Evolutionary conservation across 2,888 invertebrate genomes (phyloP).

Genomic region (Lamellibrachia columna): DNA sequence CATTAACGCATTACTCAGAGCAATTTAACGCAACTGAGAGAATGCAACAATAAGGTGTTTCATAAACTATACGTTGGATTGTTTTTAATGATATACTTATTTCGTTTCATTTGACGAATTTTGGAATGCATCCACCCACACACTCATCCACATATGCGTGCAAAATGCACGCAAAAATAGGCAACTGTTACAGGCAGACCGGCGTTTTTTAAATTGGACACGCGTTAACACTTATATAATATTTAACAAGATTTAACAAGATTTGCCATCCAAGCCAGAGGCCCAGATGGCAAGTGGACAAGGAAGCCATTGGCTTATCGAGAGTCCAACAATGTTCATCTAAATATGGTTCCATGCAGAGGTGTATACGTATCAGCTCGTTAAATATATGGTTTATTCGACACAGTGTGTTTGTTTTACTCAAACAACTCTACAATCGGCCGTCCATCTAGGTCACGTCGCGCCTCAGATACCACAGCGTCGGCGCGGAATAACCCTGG

Average conservation of each 20-base stretch:
- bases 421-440: background rate
- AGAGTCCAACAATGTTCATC: background rate
- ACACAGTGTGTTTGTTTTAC: background rate
- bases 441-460: background rate
- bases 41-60: background rate
- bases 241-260: too few relatives aligned
- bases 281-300: too few relatives aligned
- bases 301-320: too few relatives aligned
- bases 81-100: background rate
- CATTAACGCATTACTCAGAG: background rate
- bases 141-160: too few relatives aligned
- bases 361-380: background rate
- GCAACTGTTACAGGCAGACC: too few relatives aligned
- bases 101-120: background rate
- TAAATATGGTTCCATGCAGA: background rate
- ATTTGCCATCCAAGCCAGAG: too few relatives aligned
- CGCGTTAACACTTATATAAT: too few relatives aligned
- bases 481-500: background rate
- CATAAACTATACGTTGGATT: background rate
- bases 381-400: background rate
- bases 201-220: too few relatives aligned
- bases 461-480: background rate
- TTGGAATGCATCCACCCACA: too few relatives aligned
- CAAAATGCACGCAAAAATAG: too few relatives aligned
- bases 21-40: background rate